Conservation (phyloP, 2,797 vertebrate species). For the Pogoniulus pusillus region DNA sequence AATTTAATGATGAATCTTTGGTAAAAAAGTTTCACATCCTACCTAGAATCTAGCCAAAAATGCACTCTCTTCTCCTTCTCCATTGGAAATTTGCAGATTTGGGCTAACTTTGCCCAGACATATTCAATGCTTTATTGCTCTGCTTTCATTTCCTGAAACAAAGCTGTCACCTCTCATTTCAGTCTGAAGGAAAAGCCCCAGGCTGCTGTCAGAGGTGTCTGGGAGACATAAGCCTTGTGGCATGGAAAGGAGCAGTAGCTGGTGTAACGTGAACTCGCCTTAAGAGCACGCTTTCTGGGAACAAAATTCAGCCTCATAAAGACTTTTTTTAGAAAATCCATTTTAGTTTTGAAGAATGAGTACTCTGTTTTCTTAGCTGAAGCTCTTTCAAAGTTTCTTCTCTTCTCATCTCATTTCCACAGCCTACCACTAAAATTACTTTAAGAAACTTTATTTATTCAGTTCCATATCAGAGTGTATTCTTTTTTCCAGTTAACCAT, state of each 20-base stretch:
- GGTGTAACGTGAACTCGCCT: background rate
- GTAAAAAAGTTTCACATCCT: background rate
- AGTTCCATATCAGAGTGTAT: background rate
- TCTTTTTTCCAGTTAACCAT: background rate
- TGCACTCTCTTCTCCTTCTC: background rate
- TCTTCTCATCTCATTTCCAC: background rate
- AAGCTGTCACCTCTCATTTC: background rate
- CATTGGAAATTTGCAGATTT: background rate
- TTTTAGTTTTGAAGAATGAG: background rate
- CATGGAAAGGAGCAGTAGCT: background rate
- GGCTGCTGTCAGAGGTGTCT: background rate
- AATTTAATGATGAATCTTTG: background rate
- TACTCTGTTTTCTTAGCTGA: background rate
- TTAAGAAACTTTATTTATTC: background rate
- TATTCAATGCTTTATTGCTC: background rate
- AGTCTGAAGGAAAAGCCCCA: background rate
- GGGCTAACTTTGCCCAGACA: background rate
- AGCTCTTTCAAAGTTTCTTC: background rate
- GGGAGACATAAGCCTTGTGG: background rate
- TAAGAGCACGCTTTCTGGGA: background rate
- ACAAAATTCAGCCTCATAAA: background rate
- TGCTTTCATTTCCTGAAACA: background rate
- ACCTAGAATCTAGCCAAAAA: background rate
- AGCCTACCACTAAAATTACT: background rate
- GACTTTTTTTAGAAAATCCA: background rate